phyloP scores from a whole-genome alignment of 2,888 invertebrate species.

The Orthonychiurus folsomi region DNA sequence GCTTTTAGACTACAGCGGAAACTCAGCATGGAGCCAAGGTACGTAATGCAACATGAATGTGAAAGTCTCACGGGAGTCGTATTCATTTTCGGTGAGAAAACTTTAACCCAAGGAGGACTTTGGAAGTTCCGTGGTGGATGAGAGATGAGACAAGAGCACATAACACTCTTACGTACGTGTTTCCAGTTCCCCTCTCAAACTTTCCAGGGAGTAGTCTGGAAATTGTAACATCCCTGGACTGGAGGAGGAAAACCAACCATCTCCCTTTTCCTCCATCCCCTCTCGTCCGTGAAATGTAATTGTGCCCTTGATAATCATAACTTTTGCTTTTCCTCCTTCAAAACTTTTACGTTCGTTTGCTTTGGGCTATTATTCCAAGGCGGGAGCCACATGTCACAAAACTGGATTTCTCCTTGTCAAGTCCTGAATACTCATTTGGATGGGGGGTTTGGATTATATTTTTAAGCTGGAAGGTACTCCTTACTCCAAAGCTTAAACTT shows the following conservation, averaged over 20 bases:
- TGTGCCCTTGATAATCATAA: constrained; percentile 35
- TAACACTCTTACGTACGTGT: neutral
- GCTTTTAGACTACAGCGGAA: neutral
- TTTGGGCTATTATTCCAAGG: neutral
- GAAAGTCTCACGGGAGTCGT: constrained; percentile 29
- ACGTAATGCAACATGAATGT: constrained; percentile 8
- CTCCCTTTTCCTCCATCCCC: neutral
- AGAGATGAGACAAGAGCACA: neutral
- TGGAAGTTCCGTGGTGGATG: neutral
- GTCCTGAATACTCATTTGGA: too few species aligned
- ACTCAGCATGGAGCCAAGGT: constrained; percentile 8
- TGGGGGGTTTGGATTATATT: too few species aligned
- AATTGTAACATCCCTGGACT: too few species aligned
- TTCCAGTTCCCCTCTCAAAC: neutral
- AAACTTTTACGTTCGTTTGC: neutral
- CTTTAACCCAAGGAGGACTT: neutral
- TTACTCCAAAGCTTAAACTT: too few species aligned
- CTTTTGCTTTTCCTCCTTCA: constrained; percentile 16
- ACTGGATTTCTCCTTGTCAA: neutral
- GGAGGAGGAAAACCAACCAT: too few species aligned
- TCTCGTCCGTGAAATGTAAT: constrained; percentile 31
- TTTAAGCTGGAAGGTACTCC: too few species aligned
- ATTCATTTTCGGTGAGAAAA: constrained; percentile 25
- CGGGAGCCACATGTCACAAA: neutral
- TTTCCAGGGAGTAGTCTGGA: too few species aligned